Evolutionary conservation across 1,140 invertebrate species (phyloP), one percentile per base, ranked within the genome.

Genomic region (Mactra quadrangularis): DNA sequence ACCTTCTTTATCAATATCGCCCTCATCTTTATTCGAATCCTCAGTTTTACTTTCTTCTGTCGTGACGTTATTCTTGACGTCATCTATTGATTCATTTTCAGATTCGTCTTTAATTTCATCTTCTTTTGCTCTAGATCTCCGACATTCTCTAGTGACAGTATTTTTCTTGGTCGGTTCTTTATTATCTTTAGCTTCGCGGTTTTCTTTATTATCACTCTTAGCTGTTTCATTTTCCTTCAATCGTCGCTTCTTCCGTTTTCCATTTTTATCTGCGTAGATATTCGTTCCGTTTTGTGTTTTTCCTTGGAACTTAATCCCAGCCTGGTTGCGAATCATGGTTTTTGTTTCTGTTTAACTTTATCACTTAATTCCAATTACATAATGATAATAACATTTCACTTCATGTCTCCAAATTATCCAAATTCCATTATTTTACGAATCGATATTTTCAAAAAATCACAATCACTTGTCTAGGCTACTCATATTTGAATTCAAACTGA

Each of bases 141-240:
- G 17, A 55, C 25, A 27, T 55, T 55, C 52, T 55, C 25, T 55
- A 9, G 19, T 47, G 6, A 27, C 52, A 29, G 45, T 27, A 7
- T 22, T 68, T 50, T 68, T 68, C 45, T 68, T 68, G 47, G 47
- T 66, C 27, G 13, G 31, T 52, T 50, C 64, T 41, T 41, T 41
- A 41, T 41, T 41, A 6, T 41, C 38, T 41, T 41, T 41, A 41
- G 6, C 15, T 41, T 41, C 38, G 15, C 6, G 6, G 38, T 41
- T 41, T 41, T 41, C 38, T 41, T 41, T 41, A 41, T 6, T 41
- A 15, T 41, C 38, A 3, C 22, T 9, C 29, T 68, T 68, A 50
- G 41, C 31, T 15, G 64, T 35, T 45, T 68, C 64, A 41, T 41
- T 47, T 17, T 50, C 64, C 27, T 25, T 68, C 27, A 66, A 41